These are phyloP conservation scores for Ametastegia equiseti DNA, from an alignment of 2,888 invertebrate species.

Conservation along the genomic window DNA sequence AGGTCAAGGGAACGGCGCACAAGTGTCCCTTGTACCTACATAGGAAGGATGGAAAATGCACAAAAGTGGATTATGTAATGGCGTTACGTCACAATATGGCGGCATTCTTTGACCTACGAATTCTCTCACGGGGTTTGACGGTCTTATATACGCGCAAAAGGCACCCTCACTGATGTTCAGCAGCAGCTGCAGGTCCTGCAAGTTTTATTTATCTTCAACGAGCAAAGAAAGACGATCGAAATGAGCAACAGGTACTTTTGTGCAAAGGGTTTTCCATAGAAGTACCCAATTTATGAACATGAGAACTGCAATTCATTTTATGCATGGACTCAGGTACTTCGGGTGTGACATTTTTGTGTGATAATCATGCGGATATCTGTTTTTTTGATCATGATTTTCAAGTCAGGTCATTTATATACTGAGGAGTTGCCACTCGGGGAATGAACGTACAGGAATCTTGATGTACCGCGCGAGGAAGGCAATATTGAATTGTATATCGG, in stretches of 20 bases:
- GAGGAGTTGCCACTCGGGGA: no score
- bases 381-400: background rate
- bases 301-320: background rate
- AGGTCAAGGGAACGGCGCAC: background rate
- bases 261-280: background rate
- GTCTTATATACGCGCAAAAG: constrained; percentile 50
- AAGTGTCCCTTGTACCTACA: background rate
- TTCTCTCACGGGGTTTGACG: constrained; percentile 69
- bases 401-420: no score
- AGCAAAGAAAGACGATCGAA: background rate
- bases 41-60: constrained; percentile 38
- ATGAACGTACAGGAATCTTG: background rate
- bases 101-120: constrained; percentile 69
- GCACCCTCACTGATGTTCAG: constrained; percentile 51
- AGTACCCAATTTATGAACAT: background rate
- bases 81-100: constrained; percentile 67
- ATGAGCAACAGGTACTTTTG: constrained; percentile 34
- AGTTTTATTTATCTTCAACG: background rate
- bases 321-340: background rate
- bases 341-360: background rate
- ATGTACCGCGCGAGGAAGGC: background rate
- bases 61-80: constrained; percentile 72
- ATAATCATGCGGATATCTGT: background rate
- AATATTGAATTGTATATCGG: constrained; percentile 10
- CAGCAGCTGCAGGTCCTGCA: background rate